phyloP scores from a whole-genome alignment of 2,113 vertebrate species.

The Apteryx owenii region DNA sequence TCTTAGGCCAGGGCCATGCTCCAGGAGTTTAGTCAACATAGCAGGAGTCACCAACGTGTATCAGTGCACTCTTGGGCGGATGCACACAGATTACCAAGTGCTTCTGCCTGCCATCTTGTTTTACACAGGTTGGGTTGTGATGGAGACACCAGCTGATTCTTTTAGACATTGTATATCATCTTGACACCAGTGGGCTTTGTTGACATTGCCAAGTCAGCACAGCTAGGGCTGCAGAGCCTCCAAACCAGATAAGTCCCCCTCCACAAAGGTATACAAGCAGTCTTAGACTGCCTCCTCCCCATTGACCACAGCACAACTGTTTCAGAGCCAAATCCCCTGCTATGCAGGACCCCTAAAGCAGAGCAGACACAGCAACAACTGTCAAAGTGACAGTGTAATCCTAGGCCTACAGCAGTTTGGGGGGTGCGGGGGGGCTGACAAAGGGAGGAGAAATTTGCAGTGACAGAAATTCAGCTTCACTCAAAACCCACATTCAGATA shows the following conservation, averaged over 20 bases:
- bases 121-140: neutral
- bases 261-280: neutral
- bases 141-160: accelerated
- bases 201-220: neutral
- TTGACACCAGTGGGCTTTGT: neutral
- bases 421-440: neutral
- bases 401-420: neutral
- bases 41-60: neutral
- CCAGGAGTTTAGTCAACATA: neutral
- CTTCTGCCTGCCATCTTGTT: neutral
- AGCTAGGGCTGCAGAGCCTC: neutral
- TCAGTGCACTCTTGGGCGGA: neutral
- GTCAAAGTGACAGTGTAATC: neutral
- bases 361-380: neutral
- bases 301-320: accelerated
- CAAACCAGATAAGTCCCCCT: neutral
- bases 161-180: neutral
- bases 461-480: neutral
- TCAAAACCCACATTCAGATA: neutral
- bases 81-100: neutral
- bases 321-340: neutral
- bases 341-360: accelerated
- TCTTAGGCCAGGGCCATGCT: neutral
- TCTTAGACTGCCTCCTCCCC: neutral
- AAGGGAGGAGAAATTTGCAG: neutral